Base-by-base conservation (phyloP, 2,888 invertebrate species). In the Esperia sulphurella region DNA sequence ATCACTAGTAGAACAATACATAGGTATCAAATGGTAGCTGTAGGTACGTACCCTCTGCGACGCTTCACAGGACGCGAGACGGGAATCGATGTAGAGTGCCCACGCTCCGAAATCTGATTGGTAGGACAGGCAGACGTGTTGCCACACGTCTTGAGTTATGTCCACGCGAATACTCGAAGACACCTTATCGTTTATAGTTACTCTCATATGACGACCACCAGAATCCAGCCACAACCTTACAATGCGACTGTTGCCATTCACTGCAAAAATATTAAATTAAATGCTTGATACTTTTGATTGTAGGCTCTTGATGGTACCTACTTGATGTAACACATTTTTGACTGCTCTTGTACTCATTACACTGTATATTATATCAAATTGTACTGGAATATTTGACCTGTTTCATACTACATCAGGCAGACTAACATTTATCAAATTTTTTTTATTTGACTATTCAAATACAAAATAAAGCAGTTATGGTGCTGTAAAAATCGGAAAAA, bases 71-170 rank as follows among this genome's bases (percentile, higher is more conserved):
- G 61, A 79, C 59, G 72, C 67, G 53, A 92, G 80, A 46, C 85
- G 86, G 7, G 92, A 92, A 68, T 94, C 91, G 37, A 93, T 53
- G 74, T 92, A 93, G 5, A 93, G 69, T 30, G 90, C 91, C 91
- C 93, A 93, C 6, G 90, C 88, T n/a, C 91, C 93, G 43, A 77
- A 81, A 48, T 82, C 81, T 0, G 92, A 90, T 53, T 92, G 92
- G 90, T 93, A 94, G 41, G 93, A 93, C 54, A 93, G 79, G 56
- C 94, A 94, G 13, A 94, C 70, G 66, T 94, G 93, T 43, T 92
- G 90, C 94, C 94, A 94, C 5, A 84, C 86, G 59, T 81, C 77
- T 46, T 68, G 73, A 0, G 55, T 86, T 63, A 83, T 58, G 35
- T 89, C 81, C 0, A 92, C 80, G 0, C 79, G 72, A 5, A 86